Evolutionary conservation across 2,888 invertebrate genomes (phyloP).

Genomic region (Lochmaea capreae): DNA sequence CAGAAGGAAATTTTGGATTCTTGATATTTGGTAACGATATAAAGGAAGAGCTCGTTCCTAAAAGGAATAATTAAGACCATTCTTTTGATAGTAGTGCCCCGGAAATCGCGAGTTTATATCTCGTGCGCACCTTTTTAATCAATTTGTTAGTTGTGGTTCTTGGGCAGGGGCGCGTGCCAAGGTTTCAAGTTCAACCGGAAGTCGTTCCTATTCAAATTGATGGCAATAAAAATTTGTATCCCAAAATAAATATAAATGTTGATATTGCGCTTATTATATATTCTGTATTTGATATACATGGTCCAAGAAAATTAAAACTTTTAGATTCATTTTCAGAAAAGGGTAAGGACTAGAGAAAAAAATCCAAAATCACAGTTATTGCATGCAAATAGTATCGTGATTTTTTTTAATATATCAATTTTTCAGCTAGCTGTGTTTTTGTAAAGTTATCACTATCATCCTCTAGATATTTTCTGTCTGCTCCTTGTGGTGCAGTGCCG

Average conservation of each 20-base stretch:
- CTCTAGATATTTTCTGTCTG: no score
- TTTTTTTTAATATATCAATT: no score
- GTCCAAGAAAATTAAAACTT: no score
- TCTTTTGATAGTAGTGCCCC: conserved; percentile 6
- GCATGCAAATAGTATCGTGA: no score
- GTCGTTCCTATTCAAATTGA: background rate
- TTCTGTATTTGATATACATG: no score
- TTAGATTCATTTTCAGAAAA: no score
- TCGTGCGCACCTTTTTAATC: conserved; percentile 7
- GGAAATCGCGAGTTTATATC: conserved; percentile 13
- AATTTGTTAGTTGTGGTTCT: background rate
- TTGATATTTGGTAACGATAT: conserved; percentile 8
- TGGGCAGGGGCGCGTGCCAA: conserved; percentile 11
- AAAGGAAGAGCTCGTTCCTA: conserved; percentile 20
- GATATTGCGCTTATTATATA: background rate
- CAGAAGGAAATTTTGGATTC: conserved; percentile 32
- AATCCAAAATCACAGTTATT: no score
- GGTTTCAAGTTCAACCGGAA: conserved; percentile 10
- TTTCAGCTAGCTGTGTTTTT: no score
- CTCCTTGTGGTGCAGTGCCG: no score
- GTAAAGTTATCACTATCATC: no score
- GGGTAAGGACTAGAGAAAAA: no score
- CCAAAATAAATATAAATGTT: background rate
- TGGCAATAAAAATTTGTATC: background rate
- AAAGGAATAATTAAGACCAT: conserved; percentile 22